Evolutionary conservation across 2,888 invertebrate species (phyloP).

Genomic region (Aplocera efformata): DNA sequence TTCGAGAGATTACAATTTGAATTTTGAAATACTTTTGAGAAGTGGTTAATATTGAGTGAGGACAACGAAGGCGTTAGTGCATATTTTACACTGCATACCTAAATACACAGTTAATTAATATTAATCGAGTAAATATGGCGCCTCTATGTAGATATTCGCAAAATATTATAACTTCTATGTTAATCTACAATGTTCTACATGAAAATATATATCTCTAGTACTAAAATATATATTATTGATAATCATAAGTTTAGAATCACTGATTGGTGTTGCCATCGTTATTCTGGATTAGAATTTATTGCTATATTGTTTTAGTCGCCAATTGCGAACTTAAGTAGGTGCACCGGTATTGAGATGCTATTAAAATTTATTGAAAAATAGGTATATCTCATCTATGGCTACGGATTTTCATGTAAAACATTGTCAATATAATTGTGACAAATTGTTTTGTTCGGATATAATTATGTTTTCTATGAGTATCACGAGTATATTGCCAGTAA

Average conservation of each 20-base stretch:
- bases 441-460: conserved; percentile 55
- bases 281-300: conserved; percentile 3
- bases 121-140: conserved; percentile 64
- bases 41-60: conserved; percentile 16
- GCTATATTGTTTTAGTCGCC: conserved; percentile 4
- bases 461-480: conserved; percentile 64
- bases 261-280: conserved; percentile 10
- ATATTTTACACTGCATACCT: conserved; percentile 43
- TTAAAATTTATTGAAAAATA: conserved; percentile 17
- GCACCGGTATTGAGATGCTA: conserved; percentile 24
- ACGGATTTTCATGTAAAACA: conserved; percentile 47
- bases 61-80: conserved; percentile 21
- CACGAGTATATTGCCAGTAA: conserved; percentile 46
- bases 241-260: conserved; percentile 28
- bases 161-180: conserved; percentile 66
- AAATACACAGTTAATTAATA: conserved; percentile 45
- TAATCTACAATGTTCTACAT: conserved; percentile 51
- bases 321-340: conserved; percentile 1
- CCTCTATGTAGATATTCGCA: conserved; percentile 76
- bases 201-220: conserved; percentile 36
- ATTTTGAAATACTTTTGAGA: conserved; percentile 30
- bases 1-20: conserved; percentile 39
- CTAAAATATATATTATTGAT: conserved; percentile 26
- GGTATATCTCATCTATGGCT: conserved; percentile 8
- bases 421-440: conserved; percentile 57